A percentile compares a stretch with the other conserved stretches of the same genome.
These are phyloP conservation scores for Brachypteracias leptosomus DNA, from an alignment of 2,113 vertebrate species.

Conservation along the genomic window DNA sequence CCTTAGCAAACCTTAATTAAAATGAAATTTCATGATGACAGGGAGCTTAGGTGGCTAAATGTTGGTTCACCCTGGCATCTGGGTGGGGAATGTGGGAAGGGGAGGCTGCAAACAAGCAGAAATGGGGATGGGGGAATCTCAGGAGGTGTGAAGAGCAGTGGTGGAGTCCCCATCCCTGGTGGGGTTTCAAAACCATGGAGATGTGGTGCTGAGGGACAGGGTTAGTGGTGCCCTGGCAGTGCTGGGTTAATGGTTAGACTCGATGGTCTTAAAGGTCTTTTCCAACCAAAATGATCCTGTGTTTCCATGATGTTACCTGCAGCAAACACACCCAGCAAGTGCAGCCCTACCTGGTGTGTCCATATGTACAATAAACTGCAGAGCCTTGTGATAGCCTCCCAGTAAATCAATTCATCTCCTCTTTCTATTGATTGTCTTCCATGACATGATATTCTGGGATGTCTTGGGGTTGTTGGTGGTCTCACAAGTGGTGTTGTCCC, in stretches of 20 bases:
- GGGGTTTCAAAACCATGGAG: background rate
- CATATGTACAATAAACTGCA: background rate
- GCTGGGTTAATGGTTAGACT: background rate
- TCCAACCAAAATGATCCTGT: background rate
- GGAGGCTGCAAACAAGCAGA: background rate
- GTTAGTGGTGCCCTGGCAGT: background rate
- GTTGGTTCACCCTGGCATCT: background rate
- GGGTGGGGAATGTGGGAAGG: background rate
- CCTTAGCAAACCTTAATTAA: background rate
- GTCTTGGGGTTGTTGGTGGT: background rate
- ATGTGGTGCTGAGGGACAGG: background rate
- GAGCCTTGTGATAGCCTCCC: accelerated
- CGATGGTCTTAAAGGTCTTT: background rate
- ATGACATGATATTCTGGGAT: accelerated
- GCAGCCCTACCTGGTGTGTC: accelerated
- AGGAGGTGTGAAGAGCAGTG: background rate
- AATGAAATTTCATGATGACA: background rate
- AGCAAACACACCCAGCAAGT: accelerated
- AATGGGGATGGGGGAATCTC: too few relatives aligned
- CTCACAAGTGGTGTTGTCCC: background rate
- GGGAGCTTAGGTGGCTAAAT: background rate
- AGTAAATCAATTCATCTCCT: background rate
- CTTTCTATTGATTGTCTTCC: background rate
- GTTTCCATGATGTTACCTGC: too few relatives aligned
- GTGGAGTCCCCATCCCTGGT: background rate